Conservation (phyloP, 1,140 invertebrate genomes). For the Drosophila jambulina region DNA sequence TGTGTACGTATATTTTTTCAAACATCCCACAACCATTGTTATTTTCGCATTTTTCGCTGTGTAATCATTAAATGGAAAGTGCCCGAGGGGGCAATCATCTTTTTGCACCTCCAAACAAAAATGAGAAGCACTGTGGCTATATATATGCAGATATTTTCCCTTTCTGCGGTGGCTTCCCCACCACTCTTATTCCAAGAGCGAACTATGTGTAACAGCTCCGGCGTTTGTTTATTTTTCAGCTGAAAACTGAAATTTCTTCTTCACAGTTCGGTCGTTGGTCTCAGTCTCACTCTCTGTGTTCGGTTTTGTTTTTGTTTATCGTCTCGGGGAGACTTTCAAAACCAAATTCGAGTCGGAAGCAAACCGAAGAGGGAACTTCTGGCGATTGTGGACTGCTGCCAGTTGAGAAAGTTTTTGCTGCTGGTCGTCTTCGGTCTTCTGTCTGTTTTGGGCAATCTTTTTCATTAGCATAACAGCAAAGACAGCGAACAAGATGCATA, state of each 20-base stretch:
- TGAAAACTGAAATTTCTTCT: slow-evolving; percentile 56
- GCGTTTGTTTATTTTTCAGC: slow-evolving; percentile 70
- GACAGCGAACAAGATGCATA: slow-evolving; percentile 5
- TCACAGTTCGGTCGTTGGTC: slow-evolving; percentile 51
- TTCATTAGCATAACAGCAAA: slow-evolving; percentile 69
- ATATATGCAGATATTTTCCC: slow-evolving; percentile 55
- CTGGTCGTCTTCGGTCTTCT: slow-evolving; percentile 4
- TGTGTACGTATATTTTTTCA: too few relatives aligned
- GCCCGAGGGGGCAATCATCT: slow-evolving; percentile 46
- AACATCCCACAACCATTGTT: not conserved
- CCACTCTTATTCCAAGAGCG: slow-evolving; percentile 25
- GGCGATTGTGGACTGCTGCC: slow-evolving; percentile 29
- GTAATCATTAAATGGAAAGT: slow-evolving; percentile 74
- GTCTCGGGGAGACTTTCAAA: slow-evolving; percentile 64
- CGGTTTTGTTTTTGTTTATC: slow-evolving; percentile 74
- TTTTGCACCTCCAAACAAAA: slow-evolving; percentile 66
- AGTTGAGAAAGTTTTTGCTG: slow-evolving; percentile 66
- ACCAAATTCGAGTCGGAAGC: slow-evolving; percentile 42
- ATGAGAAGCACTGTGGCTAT: slow-evolving; percentile 18
- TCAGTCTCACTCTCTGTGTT: slow-evolving; percentile 23
- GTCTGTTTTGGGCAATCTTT: slow-evolving; percentile 41
- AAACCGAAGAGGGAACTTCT: slow-evolving; percentile 30
- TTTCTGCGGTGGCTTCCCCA: slow-evolving; percentile 46
- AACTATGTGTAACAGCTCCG: slow-evolving; percentile 40
- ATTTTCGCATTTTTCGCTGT: slow-evolving; percentile 30